These are phyloP conservation scores for Phoronis australis DNA, from an alignment of 2,888 invertebrate species.

Conservation along the genomic window DNA sequence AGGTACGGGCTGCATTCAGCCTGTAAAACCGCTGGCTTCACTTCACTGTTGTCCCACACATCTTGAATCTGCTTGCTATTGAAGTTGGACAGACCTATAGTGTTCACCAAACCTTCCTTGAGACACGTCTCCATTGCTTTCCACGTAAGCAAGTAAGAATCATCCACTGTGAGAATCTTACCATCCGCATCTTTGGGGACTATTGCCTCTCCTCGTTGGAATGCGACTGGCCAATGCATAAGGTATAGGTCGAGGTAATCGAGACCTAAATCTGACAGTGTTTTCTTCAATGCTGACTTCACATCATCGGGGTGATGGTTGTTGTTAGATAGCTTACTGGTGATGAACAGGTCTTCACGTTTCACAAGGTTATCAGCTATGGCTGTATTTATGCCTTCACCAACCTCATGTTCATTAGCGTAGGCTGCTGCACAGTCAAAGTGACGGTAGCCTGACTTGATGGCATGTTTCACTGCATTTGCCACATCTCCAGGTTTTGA, in stretches of 20 bases:
- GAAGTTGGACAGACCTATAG: conserved; percentile 79
- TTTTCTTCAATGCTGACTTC: conserved; percentile 63
- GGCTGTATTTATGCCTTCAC: conserved; percentile 27
- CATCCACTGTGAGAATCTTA: conserved; percentile 62
- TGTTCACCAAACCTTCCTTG: conserved; percentile 64
- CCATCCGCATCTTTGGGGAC: conserved; percentile 64
- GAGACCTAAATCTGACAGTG: conserved; percentile 68
- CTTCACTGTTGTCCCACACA: conserved; percentile 59
- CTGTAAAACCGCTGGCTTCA: conserved; percentile 55
- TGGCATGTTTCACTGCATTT: conserved; percentile 57
- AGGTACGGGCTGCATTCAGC: no score
- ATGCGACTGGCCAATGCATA: conserved; percentile 87
- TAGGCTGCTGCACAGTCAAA: conserved; percentile 72
- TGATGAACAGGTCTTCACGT: conserved; percentile 44
- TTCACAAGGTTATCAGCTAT: conserved; percentile 30
- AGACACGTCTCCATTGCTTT: conserved; percentile 67
- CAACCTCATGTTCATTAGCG: conserved; percentile 55
- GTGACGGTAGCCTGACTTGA: conserved; percentile 73
- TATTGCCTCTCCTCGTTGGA: conserved; percentile 62
- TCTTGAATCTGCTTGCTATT: conserved; percentile 69
- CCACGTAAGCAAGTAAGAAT: conserved; percentile 74
- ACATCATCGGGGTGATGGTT: conserved; percentile 77
- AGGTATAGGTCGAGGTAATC: conserved; percentile 81
- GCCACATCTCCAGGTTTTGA: neutral
- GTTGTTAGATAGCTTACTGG: conserved; percentile 71